Conservation (phyloP, 2,888 invertebrate genomes). For the Noctua janthe region DNA sequence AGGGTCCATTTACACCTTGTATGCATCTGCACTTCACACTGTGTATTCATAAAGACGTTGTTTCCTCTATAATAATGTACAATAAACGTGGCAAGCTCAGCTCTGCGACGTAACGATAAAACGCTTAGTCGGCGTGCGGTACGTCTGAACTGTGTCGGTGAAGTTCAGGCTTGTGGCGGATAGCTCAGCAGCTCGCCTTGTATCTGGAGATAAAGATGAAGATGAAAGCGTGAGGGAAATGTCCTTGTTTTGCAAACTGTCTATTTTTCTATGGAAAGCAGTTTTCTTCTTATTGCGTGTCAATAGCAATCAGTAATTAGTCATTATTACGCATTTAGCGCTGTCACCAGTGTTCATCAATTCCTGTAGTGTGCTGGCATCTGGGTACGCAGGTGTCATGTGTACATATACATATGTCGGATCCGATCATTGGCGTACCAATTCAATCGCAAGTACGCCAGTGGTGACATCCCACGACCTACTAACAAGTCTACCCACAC, state of each 20-base stretch:
- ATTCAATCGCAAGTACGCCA: no score
- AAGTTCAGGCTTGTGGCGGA: slow-evolving; percentile 77
- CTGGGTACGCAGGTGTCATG: no score
- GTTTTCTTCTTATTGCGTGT: background rate
- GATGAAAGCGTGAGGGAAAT: slow-evolving; percentile 29
- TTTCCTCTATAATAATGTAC: slow-evolving; percentile 66
- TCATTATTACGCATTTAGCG: background rate
- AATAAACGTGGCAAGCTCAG: slow-evolving; percentile 72
- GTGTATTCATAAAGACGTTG: slow-evolving; percentile 52
- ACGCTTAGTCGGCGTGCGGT: slow-evolving; percentile 85
- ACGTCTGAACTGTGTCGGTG: slow-evolving; percentile 70
- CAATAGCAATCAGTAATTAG: background rate
- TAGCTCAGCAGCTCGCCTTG: slow-evolving; percentile 69
- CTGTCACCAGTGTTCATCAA: no score
- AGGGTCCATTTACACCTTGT: background rate
- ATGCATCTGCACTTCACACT: background rate
- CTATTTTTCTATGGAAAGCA: background rate
- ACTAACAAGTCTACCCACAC: no score
- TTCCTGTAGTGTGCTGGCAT: no score
- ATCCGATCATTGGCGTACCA: no score
- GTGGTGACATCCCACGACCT: no score
- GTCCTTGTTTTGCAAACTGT: background rate
- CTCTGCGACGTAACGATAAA: slow-evolving; percentile 85
- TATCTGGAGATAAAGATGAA: slow-evolving; percentile 34
- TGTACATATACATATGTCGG: no score